These are phyloP conservation scores for Rhagonycha fulva DNA, from an alignment of 2,888 invertebrate genomes.

Conservation along the genomic window DNA sequence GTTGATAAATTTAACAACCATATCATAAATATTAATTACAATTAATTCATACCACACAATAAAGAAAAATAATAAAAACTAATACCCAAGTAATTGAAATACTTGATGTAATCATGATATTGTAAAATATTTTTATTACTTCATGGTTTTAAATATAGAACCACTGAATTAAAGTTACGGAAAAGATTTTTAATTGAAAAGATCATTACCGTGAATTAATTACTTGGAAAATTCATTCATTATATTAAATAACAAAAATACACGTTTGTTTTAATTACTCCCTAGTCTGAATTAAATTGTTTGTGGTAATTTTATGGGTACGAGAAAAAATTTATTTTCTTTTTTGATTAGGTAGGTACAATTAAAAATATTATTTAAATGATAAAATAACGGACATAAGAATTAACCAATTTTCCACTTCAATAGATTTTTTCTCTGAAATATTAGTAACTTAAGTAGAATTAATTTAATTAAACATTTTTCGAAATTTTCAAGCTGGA, in stretches of 20 bases:
- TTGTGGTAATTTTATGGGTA: no score
- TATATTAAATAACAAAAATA: background rate
- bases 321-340: no score
- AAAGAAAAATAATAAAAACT: background rate
- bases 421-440: background rate
- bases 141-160: background rate
- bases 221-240: slow-evolving; percentile 2
- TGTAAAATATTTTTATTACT: background rate
- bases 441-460: background rate
- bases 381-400: no score
- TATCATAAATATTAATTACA: background rate
- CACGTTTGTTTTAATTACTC: background rate
- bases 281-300: background rate
- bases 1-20: background rate
- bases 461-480: background rate
- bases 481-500: background rate
- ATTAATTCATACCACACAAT: background rate
- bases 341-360: no score
- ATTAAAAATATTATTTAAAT: no score
- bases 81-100: background rate
- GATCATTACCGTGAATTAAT: background rate
- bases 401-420: no score
- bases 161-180: background rate
- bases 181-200: slow-evolving; percentile 1
- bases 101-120: background rate